These are phyloP conservation scores for Druon quercuslanigerum DNA, from an alignment of 1,140 invertebrate genomes.

Conservation along the genomic window DNA sequence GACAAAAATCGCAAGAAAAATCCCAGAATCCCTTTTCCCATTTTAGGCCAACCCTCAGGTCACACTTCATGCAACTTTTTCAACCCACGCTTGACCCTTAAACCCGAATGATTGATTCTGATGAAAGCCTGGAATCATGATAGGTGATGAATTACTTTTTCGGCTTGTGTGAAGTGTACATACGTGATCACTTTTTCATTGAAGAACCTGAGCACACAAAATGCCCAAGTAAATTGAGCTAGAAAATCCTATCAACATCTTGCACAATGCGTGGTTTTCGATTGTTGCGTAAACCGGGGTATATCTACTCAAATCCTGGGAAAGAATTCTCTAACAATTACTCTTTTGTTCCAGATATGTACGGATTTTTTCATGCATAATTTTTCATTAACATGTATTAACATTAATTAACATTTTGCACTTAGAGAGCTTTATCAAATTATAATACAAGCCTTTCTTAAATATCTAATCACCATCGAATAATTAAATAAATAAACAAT, in stretches of 20 bases:
- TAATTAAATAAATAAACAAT: too few relatives aligned
- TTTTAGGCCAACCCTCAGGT: neutral
- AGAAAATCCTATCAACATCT: too few relatives aligned
- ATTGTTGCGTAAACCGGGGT: too few relatives aligned
- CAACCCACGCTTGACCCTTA: conserved; percentile 13
- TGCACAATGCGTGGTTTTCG: too few relatives aligned
- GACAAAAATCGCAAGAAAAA: conserved; percentile 6
- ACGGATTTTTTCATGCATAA: neutral
- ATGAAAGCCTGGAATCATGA: conserved; percentile 6
- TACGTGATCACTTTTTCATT: conserved; percentile 21
- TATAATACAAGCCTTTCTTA: too few relatives aligned
- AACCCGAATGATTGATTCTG: conserved; percentile 19
- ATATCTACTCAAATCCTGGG: too few relatives aligned
- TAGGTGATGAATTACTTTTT: conserved; percentile 28
- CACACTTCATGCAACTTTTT: conserved; percentile 17
- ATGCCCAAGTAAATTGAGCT: too few relatives aligned
- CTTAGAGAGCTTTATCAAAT: too few relatives aligned
- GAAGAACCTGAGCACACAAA: neutral
- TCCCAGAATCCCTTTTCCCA: neutral
- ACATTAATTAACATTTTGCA: too few relatives aligned
- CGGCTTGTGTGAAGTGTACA: conserved; percentile 2
- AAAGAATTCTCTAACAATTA: neutral
- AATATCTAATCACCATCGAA: too few relatives aligned
- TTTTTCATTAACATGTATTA: too few relatives aligned
- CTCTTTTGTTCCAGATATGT: neutral